Conservation (phyloP, 2,797 vertebrate species). For the Eutrigla gurnardus region DNA sequence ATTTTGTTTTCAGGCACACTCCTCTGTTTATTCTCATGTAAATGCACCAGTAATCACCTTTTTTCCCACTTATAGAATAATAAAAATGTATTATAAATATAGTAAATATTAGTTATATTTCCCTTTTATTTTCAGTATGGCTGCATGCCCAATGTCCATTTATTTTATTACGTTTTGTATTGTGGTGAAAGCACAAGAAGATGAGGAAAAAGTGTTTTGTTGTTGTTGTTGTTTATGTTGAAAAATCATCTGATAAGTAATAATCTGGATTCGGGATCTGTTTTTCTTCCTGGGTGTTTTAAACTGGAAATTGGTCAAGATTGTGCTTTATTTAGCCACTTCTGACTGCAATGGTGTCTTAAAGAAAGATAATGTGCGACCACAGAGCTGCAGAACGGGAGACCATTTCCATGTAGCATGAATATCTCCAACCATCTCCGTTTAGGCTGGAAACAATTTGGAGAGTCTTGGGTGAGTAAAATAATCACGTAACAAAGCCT, state of each 20-base stretch:
- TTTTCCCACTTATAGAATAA: neutral
- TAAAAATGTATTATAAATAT: neutral
- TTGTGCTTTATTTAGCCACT: neutral
- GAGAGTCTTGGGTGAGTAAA: conserved; percentile 80
- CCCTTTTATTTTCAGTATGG: too few species aligned
- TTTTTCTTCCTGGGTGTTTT: too few species aligned
- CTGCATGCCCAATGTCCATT: too few species aligned
- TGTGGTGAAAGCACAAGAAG: neutral
- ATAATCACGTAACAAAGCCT: conserved; percentile 73
- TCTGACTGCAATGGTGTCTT: neutral
- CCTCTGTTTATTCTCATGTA: too few species aligned
- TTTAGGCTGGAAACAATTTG: conserved; percentile 85
- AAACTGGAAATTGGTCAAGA: too few species aligned
- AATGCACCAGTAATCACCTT: too few species aligned
- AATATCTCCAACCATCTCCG: conserved; percentile 79
- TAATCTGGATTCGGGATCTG: neutral
- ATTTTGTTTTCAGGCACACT: too few species aligned
- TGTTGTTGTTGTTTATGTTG: too few species aligned
- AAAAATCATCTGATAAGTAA: neutral
- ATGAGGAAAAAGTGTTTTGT: neutral
- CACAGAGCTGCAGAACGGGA: conserved; percentile 29
- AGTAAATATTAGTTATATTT: neutral
- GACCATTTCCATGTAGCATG: conserved; percentile 50
- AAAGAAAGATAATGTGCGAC: conserved; percentile 20
- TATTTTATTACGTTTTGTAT: too few species aligned